Conservation (phyloP, 2,888 invertebrate genomes). For the Drosophila subquinaria region DNA sequence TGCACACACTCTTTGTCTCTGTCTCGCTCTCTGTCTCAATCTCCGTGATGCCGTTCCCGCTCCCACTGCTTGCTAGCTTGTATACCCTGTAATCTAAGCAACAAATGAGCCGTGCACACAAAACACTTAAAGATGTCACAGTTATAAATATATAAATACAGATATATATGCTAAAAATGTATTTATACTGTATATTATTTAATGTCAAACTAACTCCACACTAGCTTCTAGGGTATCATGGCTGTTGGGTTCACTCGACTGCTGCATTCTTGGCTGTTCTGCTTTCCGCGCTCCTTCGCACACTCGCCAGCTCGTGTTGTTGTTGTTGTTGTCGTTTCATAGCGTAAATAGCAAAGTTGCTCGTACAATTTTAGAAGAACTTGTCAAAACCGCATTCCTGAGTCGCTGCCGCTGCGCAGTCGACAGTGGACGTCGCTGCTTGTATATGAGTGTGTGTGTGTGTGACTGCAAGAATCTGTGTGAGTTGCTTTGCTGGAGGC, state of each 20-base stretch:
- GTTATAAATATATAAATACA: not conserved
- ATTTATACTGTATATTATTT: not conserved
- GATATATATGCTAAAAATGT: not conserved
- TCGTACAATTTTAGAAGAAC: conserved; percentile 85
- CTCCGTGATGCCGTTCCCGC: conserved; percentile 55
- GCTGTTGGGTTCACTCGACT: conserved; percentile 6
- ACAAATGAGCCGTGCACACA: not conserved
- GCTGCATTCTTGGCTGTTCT: conserved; percentile 71
- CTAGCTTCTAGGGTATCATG: conserved; percentile 33
- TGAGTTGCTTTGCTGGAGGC: conserved; percentile 78
- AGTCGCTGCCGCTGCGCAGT: conserved; percentile 70
- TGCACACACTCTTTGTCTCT: conserved; percentile 41
- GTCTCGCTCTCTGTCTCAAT: conserved; percentile 28
- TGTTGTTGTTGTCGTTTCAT: conserved; percentile 72
- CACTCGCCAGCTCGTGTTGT: conserved; percentile 52
- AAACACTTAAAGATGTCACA: not conserved
- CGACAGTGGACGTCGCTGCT: conserved; percentile 21
- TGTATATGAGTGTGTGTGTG: conserved; percentile 28
- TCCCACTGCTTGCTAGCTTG: conserved; percentile 48
- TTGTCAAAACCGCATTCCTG: conserved; percentile 85
- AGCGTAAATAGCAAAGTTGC: conserved; percentile 83
- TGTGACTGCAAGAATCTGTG: conserved; percentile 36
- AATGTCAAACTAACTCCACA: not conserved
- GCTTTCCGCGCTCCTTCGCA: conserved; percentile 81
- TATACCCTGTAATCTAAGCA: conserved; percentile 28